Base-by-base conservation (phyloP, 2,888 invertebrate species). In the Stenotaenia linearis region DNA sequence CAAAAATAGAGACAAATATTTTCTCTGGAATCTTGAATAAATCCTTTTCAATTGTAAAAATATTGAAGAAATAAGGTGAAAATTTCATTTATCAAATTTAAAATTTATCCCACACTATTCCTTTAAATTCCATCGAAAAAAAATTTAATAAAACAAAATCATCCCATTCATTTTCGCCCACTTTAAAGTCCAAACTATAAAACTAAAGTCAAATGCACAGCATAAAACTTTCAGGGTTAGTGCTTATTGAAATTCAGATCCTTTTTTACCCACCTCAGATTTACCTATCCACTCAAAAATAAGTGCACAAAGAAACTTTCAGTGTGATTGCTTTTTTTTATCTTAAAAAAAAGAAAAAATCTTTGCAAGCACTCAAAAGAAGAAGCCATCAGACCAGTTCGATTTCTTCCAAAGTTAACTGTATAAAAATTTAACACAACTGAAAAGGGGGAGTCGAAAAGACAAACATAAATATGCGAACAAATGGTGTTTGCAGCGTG, bases 281-380 rank as follows among this genome's bases (percentile, higher is more conserved):
- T 61, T 61, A 61, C 61, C 61, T 23, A 61, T 9, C 61, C 61
- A 61, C 61, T 61, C 61, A 23, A 61, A 61, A 61, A 61, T 61
- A 56, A 61, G 61, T 61, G 61, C 61, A 61, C 61, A 61, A 61
- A 61, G 61, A 61, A 61, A 61, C 61, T 61, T 61, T 61, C 61
- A 61, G 25, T 23, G 61, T 61, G 61, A 61, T 61, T 61, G 61
- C 61, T 61, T 61, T 23, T 23, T 61, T 61, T 28, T 23, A 25
- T 61, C 61, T 61, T 2, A 9, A 40, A 40, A 7, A 32, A 32
- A 32, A 45, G n/a, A n/a, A 61, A 61, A 61, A 25, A 61, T 61
- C 23, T 28, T 28, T 25, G 25, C 25, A 28, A 61, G 61, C 61
- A 61, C 61, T 61, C 28, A 61, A 23, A 61, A 61, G 61, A 15